Base-by-base conservation (phyloP, 2,888 invertebrate species). In the Kryphioiulus occultus region DNA sequence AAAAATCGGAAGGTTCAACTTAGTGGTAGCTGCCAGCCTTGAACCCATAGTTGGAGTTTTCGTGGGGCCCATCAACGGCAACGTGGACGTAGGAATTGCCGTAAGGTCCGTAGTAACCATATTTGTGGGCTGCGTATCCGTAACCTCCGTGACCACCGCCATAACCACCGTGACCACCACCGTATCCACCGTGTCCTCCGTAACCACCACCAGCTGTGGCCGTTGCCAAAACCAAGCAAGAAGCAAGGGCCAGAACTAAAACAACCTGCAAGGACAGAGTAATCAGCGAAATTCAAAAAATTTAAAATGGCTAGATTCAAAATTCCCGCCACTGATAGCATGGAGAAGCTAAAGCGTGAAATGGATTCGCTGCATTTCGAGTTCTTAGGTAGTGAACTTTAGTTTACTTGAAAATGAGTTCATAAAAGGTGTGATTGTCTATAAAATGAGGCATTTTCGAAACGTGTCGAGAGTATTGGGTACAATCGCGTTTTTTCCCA, bases 1-100 rank as follows among this genome's bases (percentile, higher is more conserved):
- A 44, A 44, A 10, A 44, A 44, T 17, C 44, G 44, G 44, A 44
- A 9, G 7, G 35, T 35, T 35, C 3, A 7, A 35, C 35, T 87
- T 87, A 87, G 82, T 87, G 82, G n/a, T 87, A 87, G 15, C 83
- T 10, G 22, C 87, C 87, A 26, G 87, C 87, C 15, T 87, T 87
- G 47, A 87, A 87, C 4, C 87, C 87, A 84, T 87, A 87, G 44
- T 87, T 87, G 39, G 87, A 87, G 44, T 87, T 78, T 87, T 87
- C 87, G 42, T 87, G 30, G 42, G 87, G 87, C 35, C 87, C 87
- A 84, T 87, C 83, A 44, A 87, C 87, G 17, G 87, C 87, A 83
- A 87, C 87, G 44, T 87, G 78, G 17, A 87, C 87, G 87, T 87
- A 87, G 44, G 87, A 87, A 22, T 22, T 1, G 26, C 87, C 87